Base-by-base conservation (phyloP, 2,888 invertebrate genomes). In the Drosophila greeni region DNA sequence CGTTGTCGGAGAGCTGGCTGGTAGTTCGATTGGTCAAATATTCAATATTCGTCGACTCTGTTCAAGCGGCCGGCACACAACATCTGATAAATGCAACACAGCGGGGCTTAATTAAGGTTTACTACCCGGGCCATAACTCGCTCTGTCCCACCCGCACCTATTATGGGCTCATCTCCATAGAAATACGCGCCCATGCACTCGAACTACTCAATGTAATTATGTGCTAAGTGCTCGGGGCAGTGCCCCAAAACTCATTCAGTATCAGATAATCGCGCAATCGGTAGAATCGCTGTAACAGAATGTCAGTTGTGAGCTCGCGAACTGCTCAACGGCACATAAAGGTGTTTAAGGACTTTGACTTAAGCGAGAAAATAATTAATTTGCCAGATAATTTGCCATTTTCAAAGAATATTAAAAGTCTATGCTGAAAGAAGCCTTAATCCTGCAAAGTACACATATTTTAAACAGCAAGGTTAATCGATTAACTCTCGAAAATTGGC, bases 61-160 rank as follows among this genome's bases (percentile, higher is more conserved):
- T 48, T 16, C 24, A 31, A 37, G 12, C 49, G 42, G 16, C 33
- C 39, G 5, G n/a, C 34, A 20, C 45, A 48, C 67, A 67, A 39
- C 65, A 64, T 65, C 58, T 40, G 76, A 78, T 81, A 67, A 66
- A 53, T 51, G 66, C 42, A 54, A 47, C 61, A 33, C 47, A 72
- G 67, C 66, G 69, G 51, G 66, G 75, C 76, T 75, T 82, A 78
- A 78, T 78, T 78, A 79, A 76, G 73, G 76, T 60, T 79, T 69
- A 74, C 59, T 66, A 61, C 68, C 62, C 42, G 40, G 62, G 23
- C 56, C 29, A 47, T 66, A 52, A 72, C 47, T 31, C 42, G 33
- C 47, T 39, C 24, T 37, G 58, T 54, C 40, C 54, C 57, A 54
- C 67, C 34, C 43, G 37, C 29, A 11, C 11, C 48, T 29, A 56